phyloP scores from a whole-genome alignment of 1,140 invertebrate genomes.

The Antheraea mylitta region DNA sequence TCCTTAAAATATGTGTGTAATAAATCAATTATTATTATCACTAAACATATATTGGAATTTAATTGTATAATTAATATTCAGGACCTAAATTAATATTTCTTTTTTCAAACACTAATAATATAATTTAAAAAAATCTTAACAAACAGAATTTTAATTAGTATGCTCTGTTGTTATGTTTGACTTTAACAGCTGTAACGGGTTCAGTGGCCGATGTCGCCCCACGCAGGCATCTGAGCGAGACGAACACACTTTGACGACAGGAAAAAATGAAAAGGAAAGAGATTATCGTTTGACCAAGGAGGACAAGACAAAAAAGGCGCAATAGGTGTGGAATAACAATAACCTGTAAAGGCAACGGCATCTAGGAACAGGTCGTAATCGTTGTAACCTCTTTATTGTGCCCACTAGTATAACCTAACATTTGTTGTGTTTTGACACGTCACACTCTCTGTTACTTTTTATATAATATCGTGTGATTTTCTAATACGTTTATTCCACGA shows the following conservation, averaged over 20 bases:
- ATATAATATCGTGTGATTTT: no score
- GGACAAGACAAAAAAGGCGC: slow-evolving; percentile 42
- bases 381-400: background rate
- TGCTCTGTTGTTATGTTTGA: slow-evolving; percentile 21
- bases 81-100: no score
- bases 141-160: slow-evolving; percentile 2
- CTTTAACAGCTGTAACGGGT: slow-evolving; percentile 53
- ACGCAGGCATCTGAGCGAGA: slow-evolving; percentile 41
- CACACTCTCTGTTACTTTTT: no score
- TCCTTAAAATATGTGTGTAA: no score
- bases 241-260: slow-evolving; percentile 25
- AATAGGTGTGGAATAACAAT: slow-evolving; percentile 48
- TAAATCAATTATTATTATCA: no score
- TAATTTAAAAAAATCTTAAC: background rate
- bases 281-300: slow-evolving; percentile 36
- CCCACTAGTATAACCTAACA: no score
- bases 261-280: slow-evolving; percentile 32
- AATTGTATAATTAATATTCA: no score
- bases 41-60: no score
- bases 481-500: no score
- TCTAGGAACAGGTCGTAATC: slow-evolving; percentile 15
- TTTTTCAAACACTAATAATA: no score
- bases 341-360: slow-evolving; percentile 8
- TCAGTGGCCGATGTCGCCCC: slow-evolving; percentile 50
- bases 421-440: no score